Evolutionary conservation across 2,888 invertebrate species (phyloP), one percentile per base, ranked within the genome.

Genomic region (Zygogramma bicolorata): DNA sequence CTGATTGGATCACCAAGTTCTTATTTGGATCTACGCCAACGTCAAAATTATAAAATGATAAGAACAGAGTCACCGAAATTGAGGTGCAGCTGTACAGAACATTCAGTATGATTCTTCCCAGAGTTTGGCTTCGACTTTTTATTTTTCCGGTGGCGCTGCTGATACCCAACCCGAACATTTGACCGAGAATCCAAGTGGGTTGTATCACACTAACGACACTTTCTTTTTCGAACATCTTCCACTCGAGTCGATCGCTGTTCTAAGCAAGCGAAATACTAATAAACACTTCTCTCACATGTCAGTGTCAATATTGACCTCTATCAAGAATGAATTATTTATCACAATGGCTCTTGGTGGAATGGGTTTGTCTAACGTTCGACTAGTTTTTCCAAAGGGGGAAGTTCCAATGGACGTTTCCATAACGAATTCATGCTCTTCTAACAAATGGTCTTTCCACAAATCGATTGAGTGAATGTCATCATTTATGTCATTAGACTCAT

Each of bases 161-260:
- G 49, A 73, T 67, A 46, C 73, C 71, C 20, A 79, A 65, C 22
- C 77, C 77, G 31, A 75, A 75, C 20, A 76, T 63, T 71, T 74
- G 76, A 49, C 71, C 61, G 3, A 76, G 70, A 15, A 71, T 69
- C 70, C 77, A 75, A 22, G 73, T 57, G 7, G 72, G 72, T 46
- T 34, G 63, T 13, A 70, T 62, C 27, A 60, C 63, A 57, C 46
- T 60, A 15, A 74, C 38, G 5, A 72, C 60, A 25, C 70, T 68
- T 31, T 66, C 70, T 18, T 59, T 66, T 31, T 34, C 25, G 42
- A 65, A 68, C 73, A 73, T 73, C 57, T 66, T 73, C 58, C 15
- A 46, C 18, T 8, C 6, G 20, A 60, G 22, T 31, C 18, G 10
- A 42, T 40, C 42, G 29, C n/a, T 27, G 10, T 53, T n/a, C 6